Conservation (phyloP, 2,113 vertebrate species). For the Megaptera novaeangliae region DNA sequence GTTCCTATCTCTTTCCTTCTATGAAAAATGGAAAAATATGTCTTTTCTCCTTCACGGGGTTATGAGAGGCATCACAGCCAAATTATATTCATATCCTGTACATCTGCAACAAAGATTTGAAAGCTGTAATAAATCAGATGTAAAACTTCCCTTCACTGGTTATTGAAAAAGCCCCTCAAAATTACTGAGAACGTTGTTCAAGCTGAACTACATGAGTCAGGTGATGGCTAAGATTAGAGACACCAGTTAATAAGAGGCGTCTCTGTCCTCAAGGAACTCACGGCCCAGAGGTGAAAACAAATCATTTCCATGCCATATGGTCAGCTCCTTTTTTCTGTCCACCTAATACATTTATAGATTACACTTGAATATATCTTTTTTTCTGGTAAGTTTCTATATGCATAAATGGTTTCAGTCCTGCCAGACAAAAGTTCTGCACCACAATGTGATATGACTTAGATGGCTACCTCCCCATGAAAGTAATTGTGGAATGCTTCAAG, state of each 20-base stretch:
- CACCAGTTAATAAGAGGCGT: neutral
- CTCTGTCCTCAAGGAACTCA: neutral
- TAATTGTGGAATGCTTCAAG: neutral
- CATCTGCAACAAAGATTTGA: conserved; percentile 1
- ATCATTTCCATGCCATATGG: neutral
- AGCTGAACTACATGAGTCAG: neutral
- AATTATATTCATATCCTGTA: neutral
- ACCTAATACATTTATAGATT: neutral
- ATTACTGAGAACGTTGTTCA: neutral
- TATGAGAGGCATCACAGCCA: neutral
- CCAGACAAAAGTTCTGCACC: neutral
- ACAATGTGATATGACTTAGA: neutral
- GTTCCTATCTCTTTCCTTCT: neutral
- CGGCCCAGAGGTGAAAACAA: neutral
- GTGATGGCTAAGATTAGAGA: neutral
- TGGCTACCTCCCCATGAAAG: neutral
- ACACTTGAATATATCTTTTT: neutral
- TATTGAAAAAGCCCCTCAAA: neutral
- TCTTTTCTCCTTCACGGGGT: neutral
- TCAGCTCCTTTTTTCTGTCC: neutral
- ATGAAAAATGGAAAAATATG: neutral
- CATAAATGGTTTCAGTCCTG: neutral
- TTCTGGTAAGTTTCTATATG: neutral
- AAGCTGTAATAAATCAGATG: neutral
- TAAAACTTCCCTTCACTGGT: neutral